These are phyloP conservation scores for Cinclus cinclus DNA, from an alignment of 2,113 vertebrate genomes.

Conservation along the genomic window DNA sequence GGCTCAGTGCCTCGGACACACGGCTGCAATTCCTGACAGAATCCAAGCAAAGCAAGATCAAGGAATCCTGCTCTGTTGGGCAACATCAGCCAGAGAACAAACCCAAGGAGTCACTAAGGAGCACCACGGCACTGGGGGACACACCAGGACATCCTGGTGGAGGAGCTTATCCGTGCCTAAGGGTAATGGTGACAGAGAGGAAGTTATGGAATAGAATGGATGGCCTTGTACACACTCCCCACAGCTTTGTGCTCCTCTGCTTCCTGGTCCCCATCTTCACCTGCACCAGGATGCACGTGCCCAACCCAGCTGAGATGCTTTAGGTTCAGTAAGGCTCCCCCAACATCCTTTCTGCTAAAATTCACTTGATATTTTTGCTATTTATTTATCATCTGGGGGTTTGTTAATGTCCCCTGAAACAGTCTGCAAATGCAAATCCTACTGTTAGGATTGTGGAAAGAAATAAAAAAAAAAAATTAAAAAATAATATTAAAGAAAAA, in stretches of 20 bases:
- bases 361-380: conserved; percentile 10
- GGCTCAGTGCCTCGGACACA: background rate
- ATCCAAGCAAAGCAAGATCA: background rate
- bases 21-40: background rate
- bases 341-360: conserved; percentile 18
- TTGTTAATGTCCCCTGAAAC: conserved; percentile 13
- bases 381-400: conserved; percentile 46
- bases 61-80: background rate
- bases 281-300: accelerated
- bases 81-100: background rate
- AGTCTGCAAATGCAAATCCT: conserved; percentile 50
- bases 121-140: background rate
- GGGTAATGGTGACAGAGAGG: background rate
- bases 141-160: background rate
- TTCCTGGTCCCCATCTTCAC: background rate
- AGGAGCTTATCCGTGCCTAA: background rate
- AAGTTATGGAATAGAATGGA: too few species aligned
- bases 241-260: background rate
- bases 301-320: background rate
- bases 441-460: background rate
- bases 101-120: background rate
- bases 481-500: background rate
- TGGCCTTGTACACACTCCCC: background rate
- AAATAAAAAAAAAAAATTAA: background rate
- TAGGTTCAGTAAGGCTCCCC: background rate